Evolutionary conservation across 2,888 invertebrate species (phyloP).

Genomic region (Anthrax anthrax): DNA sequence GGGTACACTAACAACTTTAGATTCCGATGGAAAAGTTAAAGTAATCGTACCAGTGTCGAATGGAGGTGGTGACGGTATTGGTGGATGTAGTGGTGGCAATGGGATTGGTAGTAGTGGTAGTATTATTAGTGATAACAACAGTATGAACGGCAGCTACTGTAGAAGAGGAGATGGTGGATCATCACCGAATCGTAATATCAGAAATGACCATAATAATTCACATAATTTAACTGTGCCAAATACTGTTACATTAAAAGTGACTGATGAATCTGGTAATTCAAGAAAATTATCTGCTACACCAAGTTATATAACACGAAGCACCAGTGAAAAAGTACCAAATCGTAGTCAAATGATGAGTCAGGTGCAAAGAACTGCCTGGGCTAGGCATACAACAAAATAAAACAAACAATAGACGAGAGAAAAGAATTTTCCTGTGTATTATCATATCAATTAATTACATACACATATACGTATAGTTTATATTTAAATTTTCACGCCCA

Average conservation of each 20-base stretch:
- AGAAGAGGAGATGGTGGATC: slow-evolving; percentile 17
- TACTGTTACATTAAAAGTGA: slow-evolving; percentile 43
- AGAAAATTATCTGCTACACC: slow-evolving; percentile 40
- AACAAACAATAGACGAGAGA: no score
- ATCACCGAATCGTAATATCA: slow-evolving; percentile 1
- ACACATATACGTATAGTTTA: no score
- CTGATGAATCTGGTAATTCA: slow-evolving; percentile 37
- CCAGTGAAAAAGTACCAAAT: slow-evolving; percentile 75
- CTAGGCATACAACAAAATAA: slow-evolving; percentile 75
- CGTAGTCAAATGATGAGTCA: slow-evolving; percentile 75
- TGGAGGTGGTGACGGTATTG: slow-evolving; percentile 7
- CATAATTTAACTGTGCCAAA: slow-evolving; percentile 23
- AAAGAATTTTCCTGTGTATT: no score
- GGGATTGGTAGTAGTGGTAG: slow-evolving; percentile 12
- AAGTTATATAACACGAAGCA: slow-evolving; percentile 57
- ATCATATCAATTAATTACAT: no score
- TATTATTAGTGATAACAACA: no score
- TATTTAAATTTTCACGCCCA: no score
- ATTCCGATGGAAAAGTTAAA: slow-evolving; percentile 44
- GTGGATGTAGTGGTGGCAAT: slow-evolving; percentile 33
- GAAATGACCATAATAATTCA: neutral
- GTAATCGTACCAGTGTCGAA: slow-evolving; percentile 47
- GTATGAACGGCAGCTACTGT: slow-evolving; percentile 22
- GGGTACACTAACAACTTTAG: slow-evolving; percentile 45
- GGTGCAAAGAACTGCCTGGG: slow-evolving; percentile 68